Evolutionary conservation across 2,113 vertebrate genomes (phyloP).

Genomic region (Cettia cetti): DNA sequence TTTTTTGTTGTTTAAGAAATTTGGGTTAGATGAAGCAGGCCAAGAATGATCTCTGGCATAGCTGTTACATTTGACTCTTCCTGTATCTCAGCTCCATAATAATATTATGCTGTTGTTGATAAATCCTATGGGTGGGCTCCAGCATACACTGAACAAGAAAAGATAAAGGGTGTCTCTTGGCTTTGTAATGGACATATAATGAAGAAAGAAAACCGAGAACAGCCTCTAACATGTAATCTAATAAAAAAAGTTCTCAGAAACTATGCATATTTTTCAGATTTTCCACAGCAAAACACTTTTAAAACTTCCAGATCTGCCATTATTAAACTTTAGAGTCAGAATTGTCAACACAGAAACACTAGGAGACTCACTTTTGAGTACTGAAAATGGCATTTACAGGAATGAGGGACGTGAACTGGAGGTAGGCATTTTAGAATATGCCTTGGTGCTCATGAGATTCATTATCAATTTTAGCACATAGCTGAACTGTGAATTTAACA

Average conservation of each 20-base stretch:
- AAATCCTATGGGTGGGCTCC: neutral
- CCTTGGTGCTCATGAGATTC: neutral
- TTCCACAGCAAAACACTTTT: neutral
- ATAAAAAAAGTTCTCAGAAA: neutral
- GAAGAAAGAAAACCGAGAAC: neutral
- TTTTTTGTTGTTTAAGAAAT: neutral
- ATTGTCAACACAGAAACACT: neutral
- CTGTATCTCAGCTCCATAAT: neutral
- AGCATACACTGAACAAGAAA: neutral
- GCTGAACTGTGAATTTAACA: neutral
- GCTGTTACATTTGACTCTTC: neutral
- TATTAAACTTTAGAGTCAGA: neutral
- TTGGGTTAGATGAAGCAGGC: neutral
- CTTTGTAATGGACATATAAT: neutral
- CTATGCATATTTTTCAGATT: neutral
- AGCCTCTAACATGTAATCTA: accelerated
- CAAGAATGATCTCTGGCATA: neutral
- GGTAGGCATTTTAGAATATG: neutral
- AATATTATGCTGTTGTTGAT: neutral
- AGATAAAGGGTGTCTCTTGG: neutral
- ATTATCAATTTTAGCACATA: neutral
- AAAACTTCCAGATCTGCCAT: neutral
- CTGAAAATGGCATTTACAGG: neutral
- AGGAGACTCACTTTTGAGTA: neutral
- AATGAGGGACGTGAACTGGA: neutral